Percentiles rank a stretch among this genome's conserved stretches.
Conservation (phyloP, 2,797 vertebrate species). For the Rhinoraja longicauda region DNA sequence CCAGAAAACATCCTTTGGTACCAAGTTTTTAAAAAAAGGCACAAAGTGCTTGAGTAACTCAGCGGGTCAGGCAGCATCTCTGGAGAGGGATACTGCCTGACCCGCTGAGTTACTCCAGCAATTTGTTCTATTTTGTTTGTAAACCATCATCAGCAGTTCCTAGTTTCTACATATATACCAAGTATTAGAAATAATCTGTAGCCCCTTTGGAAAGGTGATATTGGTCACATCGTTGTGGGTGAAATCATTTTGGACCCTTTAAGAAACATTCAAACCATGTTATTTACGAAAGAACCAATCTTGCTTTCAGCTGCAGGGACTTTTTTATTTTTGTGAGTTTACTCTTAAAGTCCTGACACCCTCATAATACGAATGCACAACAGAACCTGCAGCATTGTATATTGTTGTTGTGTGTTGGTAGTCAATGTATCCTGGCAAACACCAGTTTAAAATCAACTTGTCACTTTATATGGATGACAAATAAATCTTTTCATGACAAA, state of each 20-base stretch:
- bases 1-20: background rate
- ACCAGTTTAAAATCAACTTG: background rate
- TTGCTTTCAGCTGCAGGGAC: background rate
- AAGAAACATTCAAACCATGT: background rate
- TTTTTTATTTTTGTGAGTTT: background rate
- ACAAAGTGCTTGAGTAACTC: too few relatives aligned
- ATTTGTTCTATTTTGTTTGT: too few relatives aligned
- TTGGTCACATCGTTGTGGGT: background rate
- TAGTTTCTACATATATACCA: background rate
- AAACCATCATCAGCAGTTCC: too few relatives aligned
- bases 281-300: background rate
- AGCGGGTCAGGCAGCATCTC: too few relatives aligned
- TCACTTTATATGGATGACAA: background rate
- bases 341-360: background rate
- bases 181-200: background rate
- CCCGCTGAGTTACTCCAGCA: too few relatives aligned
- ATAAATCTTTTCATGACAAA: background rate
- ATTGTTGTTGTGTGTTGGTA: background rate
- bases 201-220: background rate
- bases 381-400: background rate
- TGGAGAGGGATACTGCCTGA: too few relatives aligned
- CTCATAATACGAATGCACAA: background rate
- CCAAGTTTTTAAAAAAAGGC: background rate
- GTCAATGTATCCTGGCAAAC: background rate
- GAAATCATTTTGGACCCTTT: background rate